Evolutionary conservation across 1,140 invertebrate species (phyloP), one percentile per base, ranked within the genome.

Genomic region (roundworm (Caenorhabditis elegans)): DNA sequence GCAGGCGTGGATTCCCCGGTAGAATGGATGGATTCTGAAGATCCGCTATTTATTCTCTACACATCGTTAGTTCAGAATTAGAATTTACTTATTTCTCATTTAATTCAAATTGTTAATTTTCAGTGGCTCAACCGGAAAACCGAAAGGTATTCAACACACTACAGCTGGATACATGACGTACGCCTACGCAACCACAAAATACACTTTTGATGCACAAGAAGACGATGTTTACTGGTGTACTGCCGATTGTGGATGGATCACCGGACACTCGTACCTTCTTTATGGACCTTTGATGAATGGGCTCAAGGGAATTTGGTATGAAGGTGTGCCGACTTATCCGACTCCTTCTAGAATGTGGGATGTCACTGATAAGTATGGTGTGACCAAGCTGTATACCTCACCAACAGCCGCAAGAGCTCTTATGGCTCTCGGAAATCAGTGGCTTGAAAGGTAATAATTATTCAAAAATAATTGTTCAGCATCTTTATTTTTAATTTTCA

Each of bases 161-260:
- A 95, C 94, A 0, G 96, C 93, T 0, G 97, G 96, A 5, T 98
- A 98, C 90, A 93, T 98, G 90, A 87, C 97, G 8, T 98, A 97
- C 88, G 94, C 90, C 5, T 89, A 90, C n/a, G 87, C 88, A 1
- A 92, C 91, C 2, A 91, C 90, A 82, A 83, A 84, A 31, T 96
- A 96, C 83, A 95, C 95, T 2, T 99, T 98, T 90, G 96, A 98
- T 90, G 96, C 96, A 90, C 94, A 95, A 85, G 28, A 78, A 8
- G 93, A 94, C 0, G 97, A 98, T 90, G 92, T 98, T 65, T 98
- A 95, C 91, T 98, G 95, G 94, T 98, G 97, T 88, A 98, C 96
- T n/a, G 97, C 97, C n/a, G 97, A 99, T 90, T 93, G 98, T 78
- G 86, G 96, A 70, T 98, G 96, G 96, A 98, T 98, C 87, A 98